Evolutionary conservation across 2,888 invertebrate genomes (phyloP).

Genomic region (Drosophila barbarae): DNA sequence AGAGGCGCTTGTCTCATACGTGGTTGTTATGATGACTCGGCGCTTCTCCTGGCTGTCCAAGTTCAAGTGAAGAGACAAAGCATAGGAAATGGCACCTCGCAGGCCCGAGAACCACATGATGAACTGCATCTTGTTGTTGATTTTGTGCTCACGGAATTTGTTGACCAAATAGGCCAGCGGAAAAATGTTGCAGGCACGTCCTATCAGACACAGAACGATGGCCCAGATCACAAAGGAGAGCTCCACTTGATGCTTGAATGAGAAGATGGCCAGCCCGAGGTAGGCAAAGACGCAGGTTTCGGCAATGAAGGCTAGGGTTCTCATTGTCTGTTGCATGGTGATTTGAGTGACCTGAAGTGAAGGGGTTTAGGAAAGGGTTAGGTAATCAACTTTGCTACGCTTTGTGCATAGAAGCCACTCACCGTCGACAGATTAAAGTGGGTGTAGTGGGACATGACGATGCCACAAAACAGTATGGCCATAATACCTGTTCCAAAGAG

Average conservation of each 20-base stretch:
- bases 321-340: conserved; percentile 99
- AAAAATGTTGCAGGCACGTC: conserved; percentile 97
- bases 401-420: conserved; percentile 81
- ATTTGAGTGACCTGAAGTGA: conserved; percentile 90
- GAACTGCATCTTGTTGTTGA: conserved; percentile 98
- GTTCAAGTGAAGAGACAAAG: conserved; percentile 95
- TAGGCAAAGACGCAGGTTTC: conserved; percentile 99
- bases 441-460: conserved; percentile 99
- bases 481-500: conserved; percentile 85
- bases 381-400: background rate
- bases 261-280: conserved; percentile 86
- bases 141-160: conserved; percentile 97
- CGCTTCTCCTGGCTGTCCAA: conserved; percentile 93
- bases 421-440: conserved; percentile 97
- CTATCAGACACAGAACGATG: conserved; percentile 93
- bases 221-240: conserved; percentile 96
- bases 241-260: conserved; percentile 95
- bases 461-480: conserved; percentile 99
- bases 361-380: background rate
- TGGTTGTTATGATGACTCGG: conserved; percentile 98
- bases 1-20: conserved; percentile 75
- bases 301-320: conserved; percentile 96
- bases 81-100: conserved; percentile 98
- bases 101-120: conserved; percentile 99
- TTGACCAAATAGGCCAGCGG: conserved; percentile 96